A percentile compares a stretch with the other conserved stretches of the same genome.
phyloP scores from a whole-genome alignment of 2,888 invertebrate genomes.

The Clistopyga incitator region DNA sequence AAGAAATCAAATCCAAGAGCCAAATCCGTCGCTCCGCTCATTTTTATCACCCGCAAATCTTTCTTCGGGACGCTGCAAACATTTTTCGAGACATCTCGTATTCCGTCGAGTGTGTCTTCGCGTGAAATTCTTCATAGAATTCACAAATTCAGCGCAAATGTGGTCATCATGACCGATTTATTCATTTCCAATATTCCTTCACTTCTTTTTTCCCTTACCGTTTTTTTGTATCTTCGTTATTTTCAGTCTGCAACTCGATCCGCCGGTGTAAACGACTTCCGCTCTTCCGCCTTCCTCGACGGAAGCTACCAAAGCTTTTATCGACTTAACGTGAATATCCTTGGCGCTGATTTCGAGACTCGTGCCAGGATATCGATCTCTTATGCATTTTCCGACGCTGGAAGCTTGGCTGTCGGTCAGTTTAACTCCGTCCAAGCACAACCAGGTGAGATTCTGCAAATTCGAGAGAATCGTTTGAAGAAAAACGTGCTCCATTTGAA shows the following conservation, averaged over 20 bases:
- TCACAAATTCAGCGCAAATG: slow-evolving; percentile 15
- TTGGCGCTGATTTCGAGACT: slow-evolving; percentile 82
- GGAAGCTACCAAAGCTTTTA: slow-evolving; percentile 81
- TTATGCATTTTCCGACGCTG: slow-evolving; percentile 81
- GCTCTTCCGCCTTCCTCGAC: slow-evolving; percentile 82
- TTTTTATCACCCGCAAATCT: slow-evolving; percentile 14
- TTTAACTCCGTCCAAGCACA: slow-evolving; percentile 82
- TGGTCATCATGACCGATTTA: slow-evolving; percentile 27
- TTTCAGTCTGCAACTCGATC: slow-evolving; percentile 79
- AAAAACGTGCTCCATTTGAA: slow-evolving; percentile 82
- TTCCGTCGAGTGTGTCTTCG: background rate
- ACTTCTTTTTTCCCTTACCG: slow-evolving; percentile 74
- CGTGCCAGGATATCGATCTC: slow-evolving; percentile 82
- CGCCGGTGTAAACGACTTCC: slow-evolving; percentile 81
- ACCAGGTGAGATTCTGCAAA: slow-evolving; percentile 81
- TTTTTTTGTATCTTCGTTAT: slow-evolving; percentile 79
- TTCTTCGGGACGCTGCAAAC: background rate
- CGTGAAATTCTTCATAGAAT: slow-evolving; percentile 23
- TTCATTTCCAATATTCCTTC: slow-evolving; percentile 22
- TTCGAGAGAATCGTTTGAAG: slow-evolving; percentile 80
- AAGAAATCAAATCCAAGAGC: background rate
- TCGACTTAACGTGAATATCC: slow-evolving; percentile 80
- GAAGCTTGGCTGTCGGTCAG: slow-evolving; percentile 80
- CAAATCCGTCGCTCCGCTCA: no score
- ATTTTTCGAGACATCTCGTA: background rate